These are phyloP conservation scores for Polyommatus iphigenia DNA, from an alignment of 2,888 invertebrate genomes.

Conservation along the genomic window DNA sequence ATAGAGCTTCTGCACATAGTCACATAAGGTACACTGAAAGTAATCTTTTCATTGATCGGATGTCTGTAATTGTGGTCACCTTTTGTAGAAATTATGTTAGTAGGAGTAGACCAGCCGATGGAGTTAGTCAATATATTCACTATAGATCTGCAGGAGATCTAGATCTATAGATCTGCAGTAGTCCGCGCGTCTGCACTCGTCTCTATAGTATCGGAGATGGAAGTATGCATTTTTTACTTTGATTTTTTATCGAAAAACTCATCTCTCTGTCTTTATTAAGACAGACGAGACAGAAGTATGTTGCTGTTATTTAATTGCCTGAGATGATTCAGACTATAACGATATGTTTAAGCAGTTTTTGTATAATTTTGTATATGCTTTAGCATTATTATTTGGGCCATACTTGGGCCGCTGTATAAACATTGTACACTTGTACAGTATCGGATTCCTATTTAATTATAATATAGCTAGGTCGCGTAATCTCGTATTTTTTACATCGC, in stretches of 20 bases:
- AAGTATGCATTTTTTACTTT: neutral
- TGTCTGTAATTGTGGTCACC: neutral
- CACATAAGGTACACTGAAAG: neutral
- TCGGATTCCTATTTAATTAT: conserved; percentile 12
- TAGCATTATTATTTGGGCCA: neutral
- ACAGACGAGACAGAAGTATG: neutral
- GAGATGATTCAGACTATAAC: neutral
- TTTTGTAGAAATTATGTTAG: neutral
- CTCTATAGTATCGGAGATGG: neutral
- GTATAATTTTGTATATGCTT: neutral
- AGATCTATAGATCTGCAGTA: conserved; percentile 14
- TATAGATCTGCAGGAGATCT: neutral
- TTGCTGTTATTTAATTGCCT: neutral
- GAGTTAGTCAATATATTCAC: neutral
- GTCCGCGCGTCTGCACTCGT: neutral
- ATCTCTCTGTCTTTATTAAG: neutral
- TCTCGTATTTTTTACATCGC: neutral
- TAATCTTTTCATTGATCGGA: no score
- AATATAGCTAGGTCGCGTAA: conserved; percentile 1
- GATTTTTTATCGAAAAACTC: neutral
- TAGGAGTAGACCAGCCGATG: neutral
- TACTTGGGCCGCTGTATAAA: neutral
- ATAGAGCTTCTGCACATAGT: neutral
- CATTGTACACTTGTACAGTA: neutral
- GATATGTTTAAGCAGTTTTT: neutral